Evolutionary conservation across 1,140 invertebrate genomes (phyloP).

Genomic region (Atopsyche davidsoni): DNA sequence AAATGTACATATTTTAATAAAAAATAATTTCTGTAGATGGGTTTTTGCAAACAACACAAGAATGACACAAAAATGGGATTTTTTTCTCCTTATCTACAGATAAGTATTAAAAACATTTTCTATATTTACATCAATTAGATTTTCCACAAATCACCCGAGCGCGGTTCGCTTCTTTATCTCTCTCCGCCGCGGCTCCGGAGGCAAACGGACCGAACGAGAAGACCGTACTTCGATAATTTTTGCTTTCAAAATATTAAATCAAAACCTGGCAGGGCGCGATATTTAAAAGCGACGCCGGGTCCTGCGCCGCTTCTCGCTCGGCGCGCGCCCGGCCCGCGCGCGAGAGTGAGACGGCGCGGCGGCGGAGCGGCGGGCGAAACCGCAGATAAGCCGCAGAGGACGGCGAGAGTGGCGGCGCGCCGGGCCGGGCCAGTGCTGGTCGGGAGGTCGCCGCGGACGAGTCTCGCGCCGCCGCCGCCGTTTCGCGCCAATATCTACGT

Average conservation of each 20-base stretch:
- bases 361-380: not conserved
- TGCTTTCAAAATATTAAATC: slow-evolving; percentile 2
- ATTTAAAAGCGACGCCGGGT: too few relatives aligned
- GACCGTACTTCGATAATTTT: not conserved
- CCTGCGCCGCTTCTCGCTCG: too few relatives aligned
- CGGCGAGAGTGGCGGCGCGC: slow-evolving; percentile 1
- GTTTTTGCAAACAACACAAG: too few relatives aligned
- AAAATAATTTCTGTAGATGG: too few relatives aligned
- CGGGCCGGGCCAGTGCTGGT: slow-evolving; percentile 3
- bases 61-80: too few relatives aligned
- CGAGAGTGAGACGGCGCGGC: not conserved
- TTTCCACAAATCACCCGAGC: too few relatives aligned
- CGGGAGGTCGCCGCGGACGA: too few relatives aligned
- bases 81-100: too few relatives aligned
- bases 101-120: too few relatives aligned
- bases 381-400: slow-evolving; percentile 1
- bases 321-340: not conserved
- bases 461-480: not conserved
- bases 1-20: too few relatives aligned
- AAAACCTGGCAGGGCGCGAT: not conserved
- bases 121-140: too few relatives aligned
- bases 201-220: not conserved
- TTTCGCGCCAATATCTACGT: slow-evolving; percentile 12
- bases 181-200: not conserved
- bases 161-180: too few relatives aligned